These are phyloP conservation scores for Carcharodon carcharias DNA, from an alignment of 2,797 vertebrate species.

Conservation along the genomic window DNA sequence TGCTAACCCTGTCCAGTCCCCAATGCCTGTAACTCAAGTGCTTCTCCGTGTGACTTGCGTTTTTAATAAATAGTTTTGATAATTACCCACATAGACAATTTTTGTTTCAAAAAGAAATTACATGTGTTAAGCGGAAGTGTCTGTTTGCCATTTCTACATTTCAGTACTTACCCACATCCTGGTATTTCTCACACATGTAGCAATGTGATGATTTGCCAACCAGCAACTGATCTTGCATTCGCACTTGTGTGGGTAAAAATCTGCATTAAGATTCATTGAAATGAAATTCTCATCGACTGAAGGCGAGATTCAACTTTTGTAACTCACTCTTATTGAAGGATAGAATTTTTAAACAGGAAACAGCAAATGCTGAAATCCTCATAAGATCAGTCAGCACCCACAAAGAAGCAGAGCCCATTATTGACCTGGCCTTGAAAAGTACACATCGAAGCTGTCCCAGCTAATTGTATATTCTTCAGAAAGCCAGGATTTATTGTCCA, in stretches of 20 bases:
- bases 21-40: background rate
- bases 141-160: slow-evolving; percentile 18
- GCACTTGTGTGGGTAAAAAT: background rate
- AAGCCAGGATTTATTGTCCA: background rate
- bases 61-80: background rate
- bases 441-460: background rate
- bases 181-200: background rate
- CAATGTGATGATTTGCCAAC: background rate
- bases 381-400: background rate
- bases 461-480: background rate
- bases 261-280: background rate
- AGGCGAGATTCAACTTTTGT: background rate
- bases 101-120: background rate
- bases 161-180: slow-evolving; percentile 7
- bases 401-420: background rate
- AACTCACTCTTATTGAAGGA: background rate
- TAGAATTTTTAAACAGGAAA: background rate
- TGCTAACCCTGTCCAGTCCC: background rate
- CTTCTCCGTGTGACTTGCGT: background rate
- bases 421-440: background rate
- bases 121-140: background rate
- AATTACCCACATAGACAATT: background rate
- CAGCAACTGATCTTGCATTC: background rate
- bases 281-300: background rate
- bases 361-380: background rate